These are phyloP conservation scores for Brachyptera risi DNA, from an alignment of 2,888 invertebrate species.

Conservation along the genomic window DNA sequence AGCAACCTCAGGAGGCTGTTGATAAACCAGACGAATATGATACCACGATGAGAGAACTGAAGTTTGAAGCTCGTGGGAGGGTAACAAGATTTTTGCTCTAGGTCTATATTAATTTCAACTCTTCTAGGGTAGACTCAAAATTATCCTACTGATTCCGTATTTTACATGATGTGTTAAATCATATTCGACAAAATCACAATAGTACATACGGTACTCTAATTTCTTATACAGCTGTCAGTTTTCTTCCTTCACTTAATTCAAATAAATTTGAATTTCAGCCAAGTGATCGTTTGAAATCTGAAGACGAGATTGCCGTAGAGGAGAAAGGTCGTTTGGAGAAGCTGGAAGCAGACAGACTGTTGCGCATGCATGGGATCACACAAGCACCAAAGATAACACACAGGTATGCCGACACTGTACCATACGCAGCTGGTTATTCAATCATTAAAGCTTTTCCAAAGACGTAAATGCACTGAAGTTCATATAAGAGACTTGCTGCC, in stretches of 20 bases:
- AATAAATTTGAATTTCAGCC: slow-evolving; percentile 48
- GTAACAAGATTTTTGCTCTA: slow-evolving; percentile 43
- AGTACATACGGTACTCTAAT: too few species aligned
- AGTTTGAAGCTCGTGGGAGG: slow-evolving; percentile 74
- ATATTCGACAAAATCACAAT: too few species aligned
- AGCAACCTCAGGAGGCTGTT: slow-evolving; percentile 44
- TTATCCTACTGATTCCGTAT: not conserved
- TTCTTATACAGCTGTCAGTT: too few species aligned
- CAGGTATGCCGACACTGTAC: not conserved
- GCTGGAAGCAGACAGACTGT: slow-evolving; percentile 70
- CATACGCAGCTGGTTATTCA: too few species aligned
- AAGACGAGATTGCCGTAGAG: slow-evolving; percentile 75
- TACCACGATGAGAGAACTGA: slow-evolving; percentile 71
- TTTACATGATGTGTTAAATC: not conserved
- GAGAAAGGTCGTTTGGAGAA: slow-evolving; percentile 72
- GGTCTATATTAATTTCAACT: too few species aligned
- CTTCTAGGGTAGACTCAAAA: too few species aligned
- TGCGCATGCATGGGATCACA: slow-evolving; percentile 68
- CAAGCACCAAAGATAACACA: slow-evolving; percentile 40
- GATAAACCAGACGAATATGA: slow-evolving; percentile 68
- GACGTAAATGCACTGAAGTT: too few species aligned
- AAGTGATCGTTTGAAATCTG: slow-evolving; percentile 75
- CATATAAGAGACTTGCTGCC: too few species aligned
- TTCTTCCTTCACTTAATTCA: too few species aligned
- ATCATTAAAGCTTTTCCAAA: too few species aligned